These are phyloP conservation scores for Lepidochrysops patricia DNA, from an alignment of 2,888 invertebrate species.

Conservation along the genomic window DNA sequence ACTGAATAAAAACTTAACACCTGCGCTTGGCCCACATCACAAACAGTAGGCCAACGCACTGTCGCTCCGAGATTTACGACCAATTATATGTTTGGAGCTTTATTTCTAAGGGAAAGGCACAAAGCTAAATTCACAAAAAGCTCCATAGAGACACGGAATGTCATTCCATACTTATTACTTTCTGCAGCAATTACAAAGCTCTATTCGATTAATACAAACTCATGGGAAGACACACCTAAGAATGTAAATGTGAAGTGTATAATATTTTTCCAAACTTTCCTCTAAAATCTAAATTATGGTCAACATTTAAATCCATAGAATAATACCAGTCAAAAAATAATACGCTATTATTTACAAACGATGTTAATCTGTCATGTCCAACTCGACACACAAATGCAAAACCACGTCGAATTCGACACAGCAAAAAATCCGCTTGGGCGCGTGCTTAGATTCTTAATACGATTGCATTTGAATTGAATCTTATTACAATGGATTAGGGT, in stretches of 20 bases:
- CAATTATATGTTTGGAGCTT: background rate
- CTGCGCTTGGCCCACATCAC: background rate
- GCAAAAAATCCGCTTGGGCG: constrained; percentile 20
- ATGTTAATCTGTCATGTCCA: constrained; percentile 20
- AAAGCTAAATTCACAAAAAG: background rate
- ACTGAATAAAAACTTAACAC: constrained; percentile 5
- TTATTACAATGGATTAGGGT: background rate
- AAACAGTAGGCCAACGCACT: constrained; percentile 1
- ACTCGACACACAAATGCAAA: constrained; percentile 24
- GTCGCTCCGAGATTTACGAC: background rate
- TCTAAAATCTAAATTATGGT: background rate
- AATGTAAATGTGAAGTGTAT: background rate
- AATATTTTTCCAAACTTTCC: background rate
- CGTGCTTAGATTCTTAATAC: constrained; percentile 20
- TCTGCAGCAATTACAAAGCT: background rate
- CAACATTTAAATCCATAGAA: background rate
- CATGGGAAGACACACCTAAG: too few species aligned
- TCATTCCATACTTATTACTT: background rate
- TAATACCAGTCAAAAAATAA: constrained; percentile 15
- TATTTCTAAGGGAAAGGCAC: background rate
- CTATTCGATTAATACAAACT: background rate
- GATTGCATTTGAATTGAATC: constrained; percentile 7
- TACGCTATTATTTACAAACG: constrained; percentile 20
- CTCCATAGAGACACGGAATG: background rate
- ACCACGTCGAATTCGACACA: constrained; percentile 19